Base-by-base conservation (phyloP, 2,113 vertebrate species). In the Halichoeres trimaculatus region DNA sequence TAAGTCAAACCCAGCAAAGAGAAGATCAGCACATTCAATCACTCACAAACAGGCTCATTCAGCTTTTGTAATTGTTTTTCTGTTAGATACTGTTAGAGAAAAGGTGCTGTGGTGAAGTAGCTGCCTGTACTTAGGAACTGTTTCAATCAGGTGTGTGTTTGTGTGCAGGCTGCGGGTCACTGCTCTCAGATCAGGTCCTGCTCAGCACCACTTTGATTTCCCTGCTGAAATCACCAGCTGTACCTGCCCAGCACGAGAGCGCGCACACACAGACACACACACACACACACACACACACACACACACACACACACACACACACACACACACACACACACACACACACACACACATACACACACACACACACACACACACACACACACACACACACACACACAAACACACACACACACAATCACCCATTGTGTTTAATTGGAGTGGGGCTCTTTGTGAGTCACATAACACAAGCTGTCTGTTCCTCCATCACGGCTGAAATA, bases 191-290 rank as follows among this genome's bases (percentile, higher is more conserved):
- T 85, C 81, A 79, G 77, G 61, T 79, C 87, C 72, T 86, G 69
- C 73, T 84, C 60, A 74, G 81, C 70, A 80, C 23, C 48, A 13
- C 59, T 89, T 87, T 89, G 80, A 87, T 89, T 89, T 89, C 81
- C 81, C 83, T 3, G 10, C 66, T 88, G 88, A 86, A 80, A 83
- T 85, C 71, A 83, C 84, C 84, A 88, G 70, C 83, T 89, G 84
- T 86, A 83, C 69, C 80, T 84, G 74, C 64, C 43, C 52, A 59
- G 58, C 63, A 59, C 40, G 8, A 40, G 30, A 34, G 35, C 58
- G 70, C 70, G 60, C 57, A 61, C 57, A 19, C 53, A 43, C 52
- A 64, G n/a, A 74, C 70, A 64, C 57, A 61, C 57, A 19, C 53
- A 43, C 52, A 64, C 69, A 66, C 38, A 74, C 70, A 64, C 57